A percentile compares a stretch with the other conserved stretches of the same genome.
phyloP scores from a whole-genome alignment of 2,113 vertebrate genomes.

The Rhodinocichla rosea region DNA sequence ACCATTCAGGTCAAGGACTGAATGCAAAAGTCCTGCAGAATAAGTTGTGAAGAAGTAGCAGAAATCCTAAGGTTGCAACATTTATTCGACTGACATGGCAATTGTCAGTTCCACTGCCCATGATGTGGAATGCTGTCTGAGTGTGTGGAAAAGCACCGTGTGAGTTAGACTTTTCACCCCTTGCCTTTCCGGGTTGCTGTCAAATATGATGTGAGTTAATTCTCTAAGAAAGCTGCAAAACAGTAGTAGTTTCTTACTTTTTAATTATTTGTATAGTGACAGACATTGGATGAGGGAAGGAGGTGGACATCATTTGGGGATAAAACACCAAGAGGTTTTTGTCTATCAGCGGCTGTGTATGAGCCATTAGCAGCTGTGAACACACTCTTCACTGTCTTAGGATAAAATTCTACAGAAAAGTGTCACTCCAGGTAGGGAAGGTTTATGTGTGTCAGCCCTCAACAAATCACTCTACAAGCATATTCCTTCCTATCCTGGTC shows the following conservation, averaged over 20 bases:
- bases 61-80: neutral
- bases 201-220: neutral
- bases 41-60: neutral
- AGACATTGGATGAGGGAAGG: neutral
- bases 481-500: neutral
- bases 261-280: neutral
- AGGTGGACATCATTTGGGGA: neutral
- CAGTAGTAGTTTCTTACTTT: neutral
- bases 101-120: fast-evolving
- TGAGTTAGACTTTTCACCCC: neutral
- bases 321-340: slow-evolving; percentile 38
- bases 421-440: neutral
- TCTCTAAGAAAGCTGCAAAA: neutral
- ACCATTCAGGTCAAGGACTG: neutral
- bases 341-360: slow-evolving; percentile 36
- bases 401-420: neutral
- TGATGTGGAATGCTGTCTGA: neutral
- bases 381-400: neutral
- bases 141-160: fast-evolving
- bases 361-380: slow-evolving; percentile 40
- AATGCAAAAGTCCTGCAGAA: neutral
- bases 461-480: fast-evolving
- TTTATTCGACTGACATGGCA: fast-evolving
- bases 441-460: neutral
- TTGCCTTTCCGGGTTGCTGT: neutral